A percentile compares a stretch with the other conserved stretches of the same genome.
Evolutionary conservation across 2,113 vertebrate species (phyloP).

Genomic region (Lampris megalopsis): DNA sequence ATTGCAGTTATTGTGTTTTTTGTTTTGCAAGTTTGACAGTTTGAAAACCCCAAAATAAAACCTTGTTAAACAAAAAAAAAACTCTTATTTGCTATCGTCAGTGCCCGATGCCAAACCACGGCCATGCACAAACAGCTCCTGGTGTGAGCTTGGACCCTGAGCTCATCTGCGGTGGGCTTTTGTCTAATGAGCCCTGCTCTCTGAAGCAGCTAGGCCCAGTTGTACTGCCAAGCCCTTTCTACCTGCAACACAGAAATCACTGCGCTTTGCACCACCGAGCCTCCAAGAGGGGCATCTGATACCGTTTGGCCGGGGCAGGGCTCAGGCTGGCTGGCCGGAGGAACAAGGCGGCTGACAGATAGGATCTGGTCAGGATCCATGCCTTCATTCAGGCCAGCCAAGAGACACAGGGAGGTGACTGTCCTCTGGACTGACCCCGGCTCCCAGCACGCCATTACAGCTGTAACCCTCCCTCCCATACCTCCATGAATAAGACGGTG

Average conservation of each 20-base stretch:
- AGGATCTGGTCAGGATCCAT: slow-evolving; percentile 50
- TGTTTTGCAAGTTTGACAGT: too few relatives aligned
- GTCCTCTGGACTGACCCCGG: slow-evolving; percentile 31
- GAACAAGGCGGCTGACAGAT: slow-evolving; percentile 56
- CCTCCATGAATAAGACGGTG: not conserved
- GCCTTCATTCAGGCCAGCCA: slow-evolving; percentile 32
- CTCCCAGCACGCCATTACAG: slow-evolving; percentile 21
- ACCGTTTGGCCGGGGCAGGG: slow-evolving; percentile 44
- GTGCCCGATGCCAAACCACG: too few relatives aligned
- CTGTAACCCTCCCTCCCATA: slow-evolving; percentile 13
- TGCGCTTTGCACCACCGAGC: slow-evolving; percentile 16
- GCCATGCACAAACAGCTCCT: too few relatives aligned
- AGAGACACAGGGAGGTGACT: slow-evolving; percentile 45
- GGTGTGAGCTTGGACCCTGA: too few relatives aligned
- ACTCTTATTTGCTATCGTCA: too few relatives aligned
- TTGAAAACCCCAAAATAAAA: too few relatives aligned
- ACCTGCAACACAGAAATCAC: slow-evolving; percentile 22
- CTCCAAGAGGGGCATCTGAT: slow-evolving; percentile 54
- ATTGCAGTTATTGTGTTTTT: too few relatives aligned
- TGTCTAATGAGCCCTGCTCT: not conserved
- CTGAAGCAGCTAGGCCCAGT: slow-evolving; percentile 31
- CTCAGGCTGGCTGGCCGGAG: slow-evolving; percentile 41
- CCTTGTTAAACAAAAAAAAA: too few relatives aligned
- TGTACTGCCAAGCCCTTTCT: slow-evolving; percentile 28
- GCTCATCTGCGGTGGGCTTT: too few relatives aligned